phyloP scores from a whole-genome alignment of 2,797 vertebrate genomes.

The Gymnocypris eckloni region DNA sequence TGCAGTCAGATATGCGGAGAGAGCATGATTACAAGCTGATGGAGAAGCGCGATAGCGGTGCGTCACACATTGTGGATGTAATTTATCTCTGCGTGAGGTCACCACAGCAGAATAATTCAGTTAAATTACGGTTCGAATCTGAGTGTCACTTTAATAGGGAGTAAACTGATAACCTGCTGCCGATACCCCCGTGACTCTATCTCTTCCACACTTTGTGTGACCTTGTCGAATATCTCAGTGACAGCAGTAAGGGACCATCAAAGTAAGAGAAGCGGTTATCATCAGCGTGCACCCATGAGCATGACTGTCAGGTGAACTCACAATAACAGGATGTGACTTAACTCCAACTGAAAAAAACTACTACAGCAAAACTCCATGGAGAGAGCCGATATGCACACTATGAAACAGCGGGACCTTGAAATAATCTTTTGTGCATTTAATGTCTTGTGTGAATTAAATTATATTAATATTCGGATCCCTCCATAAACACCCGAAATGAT shows the following conservation, averaged over 20 bases:
- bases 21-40: conserved; percentile 61
- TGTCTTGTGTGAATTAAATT: conserved; percentile 62
- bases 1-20: conserved; percentile 33
- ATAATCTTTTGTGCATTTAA: conserved; percentile 61
- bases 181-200: conserved; percentile 7
- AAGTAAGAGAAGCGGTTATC: conserved; percentile 36
- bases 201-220: background rate
- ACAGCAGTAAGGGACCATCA: conserved; percentile 40
- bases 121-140: conserved; percentile 51
- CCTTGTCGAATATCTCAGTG: conserved; percentile 36
- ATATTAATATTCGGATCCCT: conserved; percentile 67
- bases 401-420: conserved; percentile 24
- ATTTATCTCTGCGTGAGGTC: conserved; percentile 60
- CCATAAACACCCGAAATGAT: conserved; percentile 67
- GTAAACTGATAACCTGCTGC: conserved; percentile 55
- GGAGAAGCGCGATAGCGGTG: conserved; percentile 41
- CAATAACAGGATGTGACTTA: conserved; percentile 6
- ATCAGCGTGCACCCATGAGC: conserved; percentile 17
- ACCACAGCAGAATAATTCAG: conserved; percentile 51
- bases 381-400: background rate
- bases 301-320: background rate
- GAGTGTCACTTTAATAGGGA: conserved; percentile 58
- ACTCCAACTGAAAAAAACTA: conserved; percentile 22
- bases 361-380: conserved; percentile 15
- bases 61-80: conserved; percentile 45